A percentile compares a stretch with the other conserved stretches of the same genome.
Evolutionary conservation across 2,113 vertebrate genomes (phyloP).

Genomic region (Rhizomys pruinosus): DNA sequence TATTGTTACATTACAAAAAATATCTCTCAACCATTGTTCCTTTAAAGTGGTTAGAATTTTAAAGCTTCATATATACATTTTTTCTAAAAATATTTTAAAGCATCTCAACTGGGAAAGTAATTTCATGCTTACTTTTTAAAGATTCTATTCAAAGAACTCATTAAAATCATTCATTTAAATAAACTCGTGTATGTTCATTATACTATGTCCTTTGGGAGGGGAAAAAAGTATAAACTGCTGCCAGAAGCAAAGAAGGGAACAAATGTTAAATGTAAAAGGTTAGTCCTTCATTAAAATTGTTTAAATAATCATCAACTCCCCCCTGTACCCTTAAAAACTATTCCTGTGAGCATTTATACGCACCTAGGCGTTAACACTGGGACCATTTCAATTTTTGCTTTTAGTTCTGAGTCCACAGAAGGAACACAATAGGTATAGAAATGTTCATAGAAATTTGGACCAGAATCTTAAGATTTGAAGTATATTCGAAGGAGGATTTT

Average conservation of each 20-base stretch:
- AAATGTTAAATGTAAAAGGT: constrained; percentile 84
- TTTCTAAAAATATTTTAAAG: constrained; percentile 83
- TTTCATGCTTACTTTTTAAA: constrained; percentile 85
- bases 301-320: constrained; percentile 79
- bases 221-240: constrained; percentile 76
- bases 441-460: neutral
- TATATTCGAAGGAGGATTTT: neutral
- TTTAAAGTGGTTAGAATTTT: constrained; percentile 71
- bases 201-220: constrained; percentile 77
- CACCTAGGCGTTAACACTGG: constrained; percentile 50
- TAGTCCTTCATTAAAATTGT: constrained; percentile 80
- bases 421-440: accelerated
- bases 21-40: constrained; percentile 74
- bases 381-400: neutral
- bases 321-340: constrained; percentile 52
- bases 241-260: constrained; percentile 85
- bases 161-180: constrained; percentile 87
- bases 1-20: constrained; percentile 59
- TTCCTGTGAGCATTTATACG: constrained; percentile 70
- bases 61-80: constrained; percentile 77
- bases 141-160: constrained; percentile 85
- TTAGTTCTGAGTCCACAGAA: constrained; percentile 29
- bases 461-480: neutral
- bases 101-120: constrained; percentile 82
- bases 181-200: constrained; percentile 85